Evolutionary conservation across 2,797 vertebrate genomes (phyloP).

Genomic region (Falco rusticolus): DNA sequence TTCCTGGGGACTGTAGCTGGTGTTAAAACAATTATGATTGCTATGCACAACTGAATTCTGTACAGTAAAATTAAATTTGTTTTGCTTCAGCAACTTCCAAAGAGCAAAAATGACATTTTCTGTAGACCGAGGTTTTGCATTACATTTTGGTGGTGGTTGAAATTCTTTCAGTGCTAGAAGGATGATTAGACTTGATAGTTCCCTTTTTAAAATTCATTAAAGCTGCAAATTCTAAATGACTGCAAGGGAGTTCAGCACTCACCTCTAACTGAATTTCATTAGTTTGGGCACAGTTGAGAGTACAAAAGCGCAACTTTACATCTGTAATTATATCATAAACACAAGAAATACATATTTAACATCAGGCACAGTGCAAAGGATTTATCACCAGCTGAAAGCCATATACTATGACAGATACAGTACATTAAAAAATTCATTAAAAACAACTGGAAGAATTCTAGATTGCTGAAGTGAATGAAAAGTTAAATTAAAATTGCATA

Average conservation of each 20-base stretch:
- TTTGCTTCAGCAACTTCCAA: conserved; percentile 42
- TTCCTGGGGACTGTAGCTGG: background rate
- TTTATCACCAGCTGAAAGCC: background rate
- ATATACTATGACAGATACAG: background rate
- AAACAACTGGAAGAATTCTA: background rate
- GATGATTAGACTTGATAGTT: conserved; percentile 23
- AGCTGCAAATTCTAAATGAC: conserved; percentile 25
- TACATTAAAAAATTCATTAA: background rate
- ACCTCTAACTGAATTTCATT: background rate
- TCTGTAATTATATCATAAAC: background rate
- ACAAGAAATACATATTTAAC: background rate
- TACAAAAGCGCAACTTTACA: background rate
- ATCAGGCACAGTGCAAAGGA: background rate
- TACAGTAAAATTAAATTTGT: conserved; percentile 26
- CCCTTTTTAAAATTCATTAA: conserved; percentile 39
- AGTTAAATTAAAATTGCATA: background rate
- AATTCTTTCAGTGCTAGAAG: conserved; percentile 3
- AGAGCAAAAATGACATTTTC: conserved; percentile 38
- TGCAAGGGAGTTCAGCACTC: background rate
- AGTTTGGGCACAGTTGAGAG: background rate
- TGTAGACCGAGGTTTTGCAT: background rate
- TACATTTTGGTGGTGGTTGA: background rate
- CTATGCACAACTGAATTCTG: background rate
- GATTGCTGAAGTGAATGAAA: background rate
- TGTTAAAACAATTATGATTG: background rate